A percentile compares a stretch with the other conserved stretches of the same genome.
phyloP scores from a whole-genome alignment of 2,797 vertebrate species.

The Sandelia bainsii region DNA sequence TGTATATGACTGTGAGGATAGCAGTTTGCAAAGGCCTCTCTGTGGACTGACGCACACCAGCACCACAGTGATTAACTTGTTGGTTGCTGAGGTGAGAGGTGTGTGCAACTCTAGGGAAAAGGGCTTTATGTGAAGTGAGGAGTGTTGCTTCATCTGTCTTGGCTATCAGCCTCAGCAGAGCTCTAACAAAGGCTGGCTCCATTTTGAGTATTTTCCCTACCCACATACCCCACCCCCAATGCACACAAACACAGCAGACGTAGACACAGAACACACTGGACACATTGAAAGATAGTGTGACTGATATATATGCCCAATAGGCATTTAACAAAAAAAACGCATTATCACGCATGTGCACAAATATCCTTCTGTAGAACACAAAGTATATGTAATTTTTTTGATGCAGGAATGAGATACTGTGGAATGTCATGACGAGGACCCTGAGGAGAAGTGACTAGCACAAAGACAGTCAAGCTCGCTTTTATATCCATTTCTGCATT shows the following conservation, averaged over 20 bases:
- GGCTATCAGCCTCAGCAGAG: slow-evolving; percentile 31
- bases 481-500: slow-evolving; percentile 63
- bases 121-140: slow-evolving; percentile 25
- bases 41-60: slow-evolving; percentile 59
- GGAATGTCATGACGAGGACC: slow-evolving; percentile 24
- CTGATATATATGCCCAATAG: slow-evolving; percentile 24
- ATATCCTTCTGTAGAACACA: slow-evolving; percentile 10
- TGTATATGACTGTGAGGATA: slow-evolving; percentile 4
- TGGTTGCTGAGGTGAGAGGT: slow-evolving; percentile 60
- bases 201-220: slow-evolving; percentile 77
- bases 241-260: slow-evolving; percentile 64
- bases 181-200: slow-evolving; percentile 59
- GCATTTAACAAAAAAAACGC: slow-evolving; percentile 18
- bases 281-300: slow-evolving; percentile 32
- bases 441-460: slow-evolving; percentile 38
- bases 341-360: slow-evolving; percentile 22
- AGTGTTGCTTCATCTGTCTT: slow-evolving; percentile 40
- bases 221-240: slow-evolving; percentile 63
- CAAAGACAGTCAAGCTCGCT: slow-evolving; percentile 46
- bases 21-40: slow-evolving; percentile 50
- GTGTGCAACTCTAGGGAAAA: slow-evolving; percentile 51
- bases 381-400: slow-evolving; percentile 21
- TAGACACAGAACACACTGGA: slow-evolving; percentile 44
- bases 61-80: slow-evolving; percentile 68
- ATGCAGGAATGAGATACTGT: slow-evolving; percentile 20